A percentile compares a stretch with the other conserved stretches of the same genome.
Evolutionary conservation across 2,797 vertebrate genomes (phyloP).

Genomic region (Acrossocheilus wenchowensis): DNA sequence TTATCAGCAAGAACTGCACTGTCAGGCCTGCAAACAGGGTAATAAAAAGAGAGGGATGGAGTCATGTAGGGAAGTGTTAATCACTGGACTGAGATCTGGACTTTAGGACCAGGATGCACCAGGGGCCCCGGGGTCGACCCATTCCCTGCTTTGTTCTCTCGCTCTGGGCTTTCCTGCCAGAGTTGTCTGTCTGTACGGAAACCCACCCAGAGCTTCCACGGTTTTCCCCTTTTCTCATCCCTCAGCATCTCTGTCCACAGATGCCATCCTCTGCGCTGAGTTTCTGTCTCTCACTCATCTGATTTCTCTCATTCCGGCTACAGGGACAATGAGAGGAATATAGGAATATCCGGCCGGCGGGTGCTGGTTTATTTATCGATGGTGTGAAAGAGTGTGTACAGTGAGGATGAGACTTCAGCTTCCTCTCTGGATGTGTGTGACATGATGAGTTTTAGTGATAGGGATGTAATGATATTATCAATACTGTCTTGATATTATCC

Average conservation of each 20-base stretch:
- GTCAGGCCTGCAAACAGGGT: slow-evolving; percentile 77
- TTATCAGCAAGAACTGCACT: slow-evolving; percentile 72
- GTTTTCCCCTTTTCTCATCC: slow-evolving; percentile 41
- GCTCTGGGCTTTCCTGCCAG: slow-evolving; percentile 73
- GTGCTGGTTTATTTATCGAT: slow-evolving; percentile 58
- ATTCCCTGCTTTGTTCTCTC: slow-evolving; percentile 76
- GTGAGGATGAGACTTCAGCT: slow-evolving; percentile 23
- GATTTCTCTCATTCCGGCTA: slow-evolving; percentile 49
- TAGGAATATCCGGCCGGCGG: slow-evolving; percentile 59
- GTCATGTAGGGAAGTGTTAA: slow-evolving; percentile 75
- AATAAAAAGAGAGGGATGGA: slow-evolving; percentile 76
- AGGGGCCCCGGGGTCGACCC: slow-evolving; percentile 70
- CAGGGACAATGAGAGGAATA: slow-evolving; percentile 66
- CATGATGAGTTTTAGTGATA: background rate
- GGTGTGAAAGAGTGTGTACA: slow-evolving; percentile 21
- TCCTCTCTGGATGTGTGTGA: slow-evolving; percentile 32
- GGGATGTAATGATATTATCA: too few relatives aligned
- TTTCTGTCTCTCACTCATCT: slow-evolving; percentile 49
- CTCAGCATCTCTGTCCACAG: slow-evolving; percentile 57
- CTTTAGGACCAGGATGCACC: slow-evolving; percentile 73
- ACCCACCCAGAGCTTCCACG: slow-evolving; percentile 48
- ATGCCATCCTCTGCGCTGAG: slow-evolving; percentile 39
- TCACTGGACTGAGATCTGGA: slow-evolving; percentile 65
- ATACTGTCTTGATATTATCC: too few relatives aligned
- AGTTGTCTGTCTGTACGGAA: slow-evolving; percentile 69